Base-by-base conservation (phyloP, 2,113 vertebrate genomes). In the Perca fluviatilis region DNA sequence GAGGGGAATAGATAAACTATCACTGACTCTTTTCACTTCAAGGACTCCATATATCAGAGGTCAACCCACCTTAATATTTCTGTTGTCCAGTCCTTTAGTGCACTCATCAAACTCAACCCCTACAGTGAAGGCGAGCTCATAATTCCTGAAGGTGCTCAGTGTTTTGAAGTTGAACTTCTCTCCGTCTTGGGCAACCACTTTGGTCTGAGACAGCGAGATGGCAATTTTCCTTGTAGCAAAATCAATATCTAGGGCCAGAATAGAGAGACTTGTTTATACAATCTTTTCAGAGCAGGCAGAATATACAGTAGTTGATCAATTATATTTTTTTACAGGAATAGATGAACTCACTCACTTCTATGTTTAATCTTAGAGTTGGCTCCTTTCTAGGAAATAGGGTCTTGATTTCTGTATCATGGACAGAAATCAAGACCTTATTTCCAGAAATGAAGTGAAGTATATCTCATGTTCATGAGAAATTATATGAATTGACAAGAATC, bases 191-290 rank as follows among this genome's bases (percentile, higher is more conserved):
- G 85, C 14, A 7, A 99, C 90, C 83, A 97, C 96, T 88, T 99
- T 99, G 12, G 96, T 97, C 94, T 98, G 98, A 75, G 73, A 95
- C 83, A 99, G 93, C 54, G 92, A 95, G 6, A 91, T 74, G 6
- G 98, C 97, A 51, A 99, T 96, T 95, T 98, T 98, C 57, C 98
- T 96, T 74, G 97, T 98, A 2, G 97, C 96, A 94, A 98, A 97
- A 92, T 98, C 97, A 79, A 99, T 97, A 82, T 93, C 98, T 99
- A 18, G n/a, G 10, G 65, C 9, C 25, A 78, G 21, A 79, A 79
- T 1, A 65, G 12, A 82, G 25, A 85, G n/a, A 78, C 46, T 57
- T 57, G 14, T 62, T 79, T 43, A 49, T 51, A 25, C 5, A n/a
- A 50, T 21, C 12, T 36, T 68, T 68, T 57, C 27, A 70, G 18